Evolutionary conservation across 2,888 invertebrate genomes (phyloP).

Genomic region (Agrilus mali): DNA sequence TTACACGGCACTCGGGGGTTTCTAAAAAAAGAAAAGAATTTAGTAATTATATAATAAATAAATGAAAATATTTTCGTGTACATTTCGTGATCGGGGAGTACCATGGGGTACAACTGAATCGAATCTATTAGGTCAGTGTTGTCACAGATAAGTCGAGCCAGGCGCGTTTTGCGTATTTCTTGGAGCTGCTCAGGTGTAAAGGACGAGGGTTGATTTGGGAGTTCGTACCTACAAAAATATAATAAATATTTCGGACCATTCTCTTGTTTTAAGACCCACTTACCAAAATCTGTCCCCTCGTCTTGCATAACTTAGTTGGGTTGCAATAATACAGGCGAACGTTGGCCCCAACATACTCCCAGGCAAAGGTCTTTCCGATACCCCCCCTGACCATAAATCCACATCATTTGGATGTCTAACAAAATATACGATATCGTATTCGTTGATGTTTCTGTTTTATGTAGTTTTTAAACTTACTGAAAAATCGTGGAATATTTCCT

Average conservation of each 20-base stretch:
- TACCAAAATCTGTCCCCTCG: slow-evolving; percentile 87
- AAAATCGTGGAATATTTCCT: slow-evolving; percentile 71
- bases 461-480: slow-evolving; percentile 41
- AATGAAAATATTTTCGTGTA: slow-evolving; percentile 39
- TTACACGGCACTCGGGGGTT: slow-evolving; percentile 89
- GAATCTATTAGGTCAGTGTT: slow-evolving; percentile 87
- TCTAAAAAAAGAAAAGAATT: slow-evolving; percentile 42
- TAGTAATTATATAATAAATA: not conserved
- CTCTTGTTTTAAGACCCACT: slow-evolving; percentile 11
- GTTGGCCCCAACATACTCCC: slow-evolving; percentile 91
- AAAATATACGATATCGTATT: not conserved
- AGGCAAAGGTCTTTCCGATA: slow-evolving; percentile 78
- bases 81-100: slow-evolving; percentile 86
- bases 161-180: slow-evolving; percentile 68
- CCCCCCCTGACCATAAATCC: slow-evolving; percentile 90
- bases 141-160: slow-evolving; percentile 79
- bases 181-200: slow-evolving; percentile 77
- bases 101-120: slow-evolving; percentile 84
- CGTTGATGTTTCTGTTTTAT: not conserved
- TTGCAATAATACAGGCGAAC: slow-evolving; percentile 87
- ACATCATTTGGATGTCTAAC: slow-evolving; percentile 75
- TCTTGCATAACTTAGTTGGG: slow-evolving; percentile 80
- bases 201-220: slow-evolving; percentile 82
- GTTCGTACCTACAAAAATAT: slow-evolving; percentile 52
- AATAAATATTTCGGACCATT: too few relatives aligned